Conservation (phyloP, 1,140 invertebrate genomes). For the Anoplophora glabripennis region DNA sequence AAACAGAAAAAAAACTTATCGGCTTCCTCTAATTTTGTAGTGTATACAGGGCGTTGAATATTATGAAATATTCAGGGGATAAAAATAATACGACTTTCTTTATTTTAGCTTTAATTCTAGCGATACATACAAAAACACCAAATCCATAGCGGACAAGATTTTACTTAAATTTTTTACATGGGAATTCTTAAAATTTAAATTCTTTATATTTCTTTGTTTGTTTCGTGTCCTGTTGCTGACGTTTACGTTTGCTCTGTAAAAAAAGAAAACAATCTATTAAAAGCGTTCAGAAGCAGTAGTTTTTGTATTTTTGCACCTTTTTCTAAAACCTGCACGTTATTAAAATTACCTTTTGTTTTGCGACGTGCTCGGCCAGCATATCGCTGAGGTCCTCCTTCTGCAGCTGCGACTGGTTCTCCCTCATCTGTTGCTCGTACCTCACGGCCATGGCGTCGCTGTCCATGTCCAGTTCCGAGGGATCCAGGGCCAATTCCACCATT, state of each 20-base stretch:
- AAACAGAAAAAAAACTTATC: no score
- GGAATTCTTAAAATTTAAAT: conserved; percentile 82
- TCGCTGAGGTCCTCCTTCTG: conserved; percentile 95
- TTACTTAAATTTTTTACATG: background rate
- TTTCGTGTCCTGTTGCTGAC: conserved; percentile 86
- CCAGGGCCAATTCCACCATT: conserved; percentile 89
- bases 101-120: no score
- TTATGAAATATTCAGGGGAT: no score
- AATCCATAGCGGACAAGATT: no score
- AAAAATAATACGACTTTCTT: no score
- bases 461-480: conserved; percentile 95
- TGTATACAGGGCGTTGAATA: no score
- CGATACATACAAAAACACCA: no score
- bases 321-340: background rate
- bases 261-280: conserved; percentile 39
- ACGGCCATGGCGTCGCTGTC: conserved; percentile 96
- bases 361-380: conserved; percentile 97
- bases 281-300: no score
- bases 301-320: no score
- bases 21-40: no score
- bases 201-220: conserved; percentile 96
- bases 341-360: conserved; percentile 77
- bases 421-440: conserved; percentile 93
- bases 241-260: conserved; percentile 85
- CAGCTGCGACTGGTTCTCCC: conserved; percentile 84